phyloP scores from a whole-genome alignment of 2,888 invertebrate genomes.

The Himalopsyche kuldschensis region DNA sequence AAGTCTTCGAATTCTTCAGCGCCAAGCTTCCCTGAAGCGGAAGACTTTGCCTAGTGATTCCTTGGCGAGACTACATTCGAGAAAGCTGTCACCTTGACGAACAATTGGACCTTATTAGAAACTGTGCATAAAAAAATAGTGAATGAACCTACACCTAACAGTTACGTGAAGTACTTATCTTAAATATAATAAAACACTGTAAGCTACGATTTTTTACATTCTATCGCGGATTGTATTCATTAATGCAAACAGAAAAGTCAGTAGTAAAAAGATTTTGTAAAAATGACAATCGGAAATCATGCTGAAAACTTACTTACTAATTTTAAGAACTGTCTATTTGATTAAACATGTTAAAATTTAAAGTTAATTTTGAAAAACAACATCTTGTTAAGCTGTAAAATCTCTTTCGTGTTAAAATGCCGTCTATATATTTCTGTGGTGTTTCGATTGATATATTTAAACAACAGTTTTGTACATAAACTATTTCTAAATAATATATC shows the following conservation, averaged over 20 bases:
- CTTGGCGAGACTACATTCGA: neutral
- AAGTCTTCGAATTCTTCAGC: conserved; percentile 52
- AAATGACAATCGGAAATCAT: no score
- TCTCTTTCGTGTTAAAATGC: neutral
- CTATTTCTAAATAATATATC: neutral
- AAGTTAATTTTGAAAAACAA: neutral
- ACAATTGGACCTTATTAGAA: neutral
- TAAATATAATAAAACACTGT: no score
- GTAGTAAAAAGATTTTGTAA: no score
- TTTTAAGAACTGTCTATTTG: no score
- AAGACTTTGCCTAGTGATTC: neutral
- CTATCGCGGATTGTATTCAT: no score
- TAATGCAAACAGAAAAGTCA: no score
- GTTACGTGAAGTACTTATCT: no score
- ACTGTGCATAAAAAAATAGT: neutral
- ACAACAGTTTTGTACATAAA: neutral
- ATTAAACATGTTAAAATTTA: no score
- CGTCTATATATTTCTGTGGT: neutral
- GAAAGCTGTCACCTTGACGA: neutral
- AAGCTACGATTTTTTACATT: no score
- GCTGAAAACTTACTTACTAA: no score
- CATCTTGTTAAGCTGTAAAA: neutral
- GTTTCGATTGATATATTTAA: neutral
- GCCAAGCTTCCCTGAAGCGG: conserved; percentile 45
- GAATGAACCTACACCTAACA: neutral